Conservation (phyloP, 2,888 invertebrate genomes). For the Rugalucina vietnamica region DNA sequence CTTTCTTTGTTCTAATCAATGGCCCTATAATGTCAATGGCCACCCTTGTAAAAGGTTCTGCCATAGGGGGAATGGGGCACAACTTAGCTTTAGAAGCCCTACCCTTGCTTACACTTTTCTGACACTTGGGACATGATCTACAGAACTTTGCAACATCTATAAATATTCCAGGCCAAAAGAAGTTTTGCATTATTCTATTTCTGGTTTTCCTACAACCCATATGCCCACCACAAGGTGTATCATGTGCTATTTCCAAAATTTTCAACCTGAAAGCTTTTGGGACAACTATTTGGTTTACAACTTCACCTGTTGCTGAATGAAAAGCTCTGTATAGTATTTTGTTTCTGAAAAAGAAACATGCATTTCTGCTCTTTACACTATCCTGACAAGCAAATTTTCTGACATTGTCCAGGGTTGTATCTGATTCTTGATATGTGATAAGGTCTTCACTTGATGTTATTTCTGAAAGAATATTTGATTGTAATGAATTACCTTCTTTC, state of each 20-base stretch:
- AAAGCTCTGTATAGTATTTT: not conserved
- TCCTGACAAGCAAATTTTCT: not conserved
- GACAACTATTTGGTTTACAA: not conserved
- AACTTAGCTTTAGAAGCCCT: not conserved
- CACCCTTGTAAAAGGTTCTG: slow-evolving; percentile 9
- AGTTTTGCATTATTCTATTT: not conserved
- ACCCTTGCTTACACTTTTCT: not conserved
- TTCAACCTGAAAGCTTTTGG: not conserved
- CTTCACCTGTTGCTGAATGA: not conserved
- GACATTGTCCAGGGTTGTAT: not conserved
- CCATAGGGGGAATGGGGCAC: slow-evolving; percentile 5
- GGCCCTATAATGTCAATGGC: slow-evolving; percentile 11
- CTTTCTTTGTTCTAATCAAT: not conserved
- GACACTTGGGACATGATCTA: not conserved
- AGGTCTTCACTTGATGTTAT: not conserved
- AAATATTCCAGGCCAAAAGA: slow-evolving; percentile 15
- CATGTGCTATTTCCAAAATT: not conserved
- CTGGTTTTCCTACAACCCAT: slow-evolving; percentile 5
- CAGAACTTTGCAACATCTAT: slow-evolving; percentile 4
- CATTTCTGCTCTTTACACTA: not conserved
- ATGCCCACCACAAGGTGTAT: not conserved
- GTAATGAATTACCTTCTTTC: not conserved
- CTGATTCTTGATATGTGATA: not conserved
- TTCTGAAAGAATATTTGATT: not conserved
- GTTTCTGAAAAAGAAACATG: not conserved